Evolutionary conservation across 2,113 vertebrate genomes (phyloP), one percentile per base, ranked within the genome.

Genomic region (Peromyscus maniculatus): DNA sequence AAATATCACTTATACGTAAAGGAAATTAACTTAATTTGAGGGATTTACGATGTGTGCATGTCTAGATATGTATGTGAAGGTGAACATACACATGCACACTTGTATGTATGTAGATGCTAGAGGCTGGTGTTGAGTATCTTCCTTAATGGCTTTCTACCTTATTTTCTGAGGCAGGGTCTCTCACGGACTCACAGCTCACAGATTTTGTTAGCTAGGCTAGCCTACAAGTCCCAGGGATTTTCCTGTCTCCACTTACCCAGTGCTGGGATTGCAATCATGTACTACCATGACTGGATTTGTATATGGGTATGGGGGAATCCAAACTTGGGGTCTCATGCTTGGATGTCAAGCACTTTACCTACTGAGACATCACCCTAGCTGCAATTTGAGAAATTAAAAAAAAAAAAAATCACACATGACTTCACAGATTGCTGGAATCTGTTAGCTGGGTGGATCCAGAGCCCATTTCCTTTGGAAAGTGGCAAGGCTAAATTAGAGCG

Each of bases 11-110:
- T 52, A 52, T 52, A 52, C 9, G 52, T 66, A 64, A 87, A 84
- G 78, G 87, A 84, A 97, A 93, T 46, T 55, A 49, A 92, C 43
- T 87, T 55, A 49, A 92, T n/a, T 87, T 74, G 39, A 96, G 49
- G 46, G 15, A 55, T 88, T 22, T 69, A 4, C 11, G 0, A 6
- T 36, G 28, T 36, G 28, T 67, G 62, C 22, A 17, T 33, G 83
- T 28, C 24, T 12, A 24, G 22, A 9, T 36, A 5, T 49, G 43
- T 36, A 17, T 10, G 26, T 3, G 17, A 21, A 33, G 28, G 24
- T 64, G 24, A n/a, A 57, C 33, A 24, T 43, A 26, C 21, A 15
- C 4, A 49, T 33, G 3, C 24, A 7, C 17, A 12, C 13, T 43
- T 43, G 43, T 39, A n/a, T 28, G 5, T n/a, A 64, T 84, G 24